Base-by-base conservation (phyloP, 2,888 invertebrate genomes). In the Lochmaea crataegi region DNA sequence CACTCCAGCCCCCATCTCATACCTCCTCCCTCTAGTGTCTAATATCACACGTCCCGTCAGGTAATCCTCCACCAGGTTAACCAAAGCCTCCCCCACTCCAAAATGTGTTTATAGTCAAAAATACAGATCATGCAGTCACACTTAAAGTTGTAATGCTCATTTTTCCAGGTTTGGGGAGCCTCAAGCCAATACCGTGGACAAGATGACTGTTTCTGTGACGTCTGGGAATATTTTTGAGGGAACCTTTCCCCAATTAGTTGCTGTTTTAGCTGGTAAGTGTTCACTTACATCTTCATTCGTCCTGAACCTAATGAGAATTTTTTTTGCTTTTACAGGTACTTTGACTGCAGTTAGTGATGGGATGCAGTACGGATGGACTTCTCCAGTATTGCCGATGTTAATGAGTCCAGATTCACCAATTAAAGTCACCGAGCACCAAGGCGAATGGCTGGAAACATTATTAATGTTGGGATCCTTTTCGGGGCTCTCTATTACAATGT, bases 351-450 rank as follows among this genome's bases (percentile, higher is more conserved):
- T 73, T 14, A 70, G 73, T 67, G 87, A 87, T 82, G 87, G 87
- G 53, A 86, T 87, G 84, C 85, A 86, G 76, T 87, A 87, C 64
- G 86, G 85, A 14, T 87, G 87, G 87, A 84, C 86, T n/a, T 84
- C 86, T 4, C 86, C 87, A n/a, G 86, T 65, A 42, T 16, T 72
- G 10, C 72, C 72, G 16, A 78, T 85, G 5, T 80, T 87, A 16
- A 76, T 83, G 72, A 71, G 76, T 9, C 78, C 76, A 1, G 81
- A 72, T 41, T 64, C 68, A 38, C 86, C 86, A 14, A 83, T 86
- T 2, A 71, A 75, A 72, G 83, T 85, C 58, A 80, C 79, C n/a
- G 76, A 81, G 65, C 10, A 56, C n/a, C 81, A 84, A 75, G 80
- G 76, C 26, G 78, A 78, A 76, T 84, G 83, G 84, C 71, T 84